Evolutionary conservation across 1,140 invertebrate species (phyloP), one percentile per base, ranked within the genome.

Genomic region (Oncopodura yosiiana): DNA sequence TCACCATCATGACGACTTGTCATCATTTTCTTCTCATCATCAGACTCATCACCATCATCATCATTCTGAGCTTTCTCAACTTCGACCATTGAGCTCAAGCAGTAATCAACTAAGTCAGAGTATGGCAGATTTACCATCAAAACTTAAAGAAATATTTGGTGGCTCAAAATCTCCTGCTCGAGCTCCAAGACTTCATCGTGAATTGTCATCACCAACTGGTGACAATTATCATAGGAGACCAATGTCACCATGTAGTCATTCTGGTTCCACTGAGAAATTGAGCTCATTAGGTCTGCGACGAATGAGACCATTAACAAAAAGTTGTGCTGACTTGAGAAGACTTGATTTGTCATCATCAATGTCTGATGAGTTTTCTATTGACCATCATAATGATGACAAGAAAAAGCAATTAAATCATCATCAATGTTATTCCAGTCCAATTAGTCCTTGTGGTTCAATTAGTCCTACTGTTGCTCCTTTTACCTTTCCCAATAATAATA

Each of bases 251-350:
- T n/a, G n/a, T n/a, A n/a, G n/a, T n/a, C n/a, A n/a, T n/a, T n/a
- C n/a, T n/a, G n/a, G n/a, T n/a, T n/a, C 8, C 44, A 48, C 11
- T 8, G 11, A 4, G 11, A 48, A 48, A 8, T 3, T 48, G 24
- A 48, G 19, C 9, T 27, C 43, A n/a, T 29, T 38, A 24, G 12
- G 23, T 36, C 32, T 56, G 24, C 42, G 23, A 12, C 29, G 32
- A n/a, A 62, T 58, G 52, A 58, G 58, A 53, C 27, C 56, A 6
- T 36, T 62, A 6, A 51, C 61, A 12, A 62, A 62, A 36, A 55
- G 51, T 11, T 59, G 56, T 51, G 57, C 61, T 0, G 61, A 62
- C 38, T 49, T 62, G 27, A 27, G 60, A 12, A 27, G 34, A 1
- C 41, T 53, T 6, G 29, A 58, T 39, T 51, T 49, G 30, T 32